Evolutionary conservation across 2,797 vertebrate genomes (phyloP).

Genomic region (Phyllotis vaccarum): DNA sequence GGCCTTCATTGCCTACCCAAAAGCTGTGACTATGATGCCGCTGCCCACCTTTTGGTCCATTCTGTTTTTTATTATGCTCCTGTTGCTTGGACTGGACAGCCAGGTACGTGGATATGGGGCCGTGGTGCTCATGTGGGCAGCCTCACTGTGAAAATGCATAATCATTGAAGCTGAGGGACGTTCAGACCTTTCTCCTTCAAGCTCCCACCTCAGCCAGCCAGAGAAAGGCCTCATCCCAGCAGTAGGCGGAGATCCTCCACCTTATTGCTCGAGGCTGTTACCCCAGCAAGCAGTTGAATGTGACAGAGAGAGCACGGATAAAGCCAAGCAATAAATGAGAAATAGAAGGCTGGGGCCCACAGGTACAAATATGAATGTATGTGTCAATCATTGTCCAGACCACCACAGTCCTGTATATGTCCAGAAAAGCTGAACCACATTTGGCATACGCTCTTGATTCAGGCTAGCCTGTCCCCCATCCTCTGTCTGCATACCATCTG

Average conservation of each 20-base stretch:
- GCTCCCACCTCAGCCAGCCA: neutral
- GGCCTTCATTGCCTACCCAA: constrained; percentile 99
- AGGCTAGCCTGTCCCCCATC: neutral
- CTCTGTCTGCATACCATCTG: neutral
- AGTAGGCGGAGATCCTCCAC: neutral
- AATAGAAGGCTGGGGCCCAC: neutral
- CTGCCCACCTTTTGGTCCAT: constrained; percentile 98
- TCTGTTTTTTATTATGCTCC: constrained; percentile 99
- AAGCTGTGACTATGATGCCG: constrained; percentile 99
- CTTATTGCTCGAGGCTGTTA: neutral
- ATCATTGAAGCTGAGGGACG: neutral
- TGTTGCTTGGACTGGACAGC: constrained; percentile 99
- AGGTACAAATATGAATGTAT: neutral
- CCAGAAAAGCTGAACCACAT: neutral
- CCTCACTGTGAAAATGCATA: neutral
- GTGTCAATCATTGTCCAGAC: neutral
- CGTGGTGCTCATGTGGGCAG: rapidly evolving
- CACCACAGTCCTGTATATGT: neutral
- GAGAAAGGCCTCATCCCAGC: neutral
- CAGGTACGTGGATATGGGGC: constrained; percentile 90
- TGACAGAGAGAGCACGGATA: neutral
- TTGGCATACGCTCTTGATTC: neutral
- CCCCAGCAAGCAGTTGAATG: neutral
- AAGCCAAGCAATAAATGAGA: neutral
- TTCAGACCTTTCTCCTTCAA: neutral